phyloP scores from a whole-genome alignment of 2,888 invertebrate genomes.

The Agrotis ipsilon region DNA sequence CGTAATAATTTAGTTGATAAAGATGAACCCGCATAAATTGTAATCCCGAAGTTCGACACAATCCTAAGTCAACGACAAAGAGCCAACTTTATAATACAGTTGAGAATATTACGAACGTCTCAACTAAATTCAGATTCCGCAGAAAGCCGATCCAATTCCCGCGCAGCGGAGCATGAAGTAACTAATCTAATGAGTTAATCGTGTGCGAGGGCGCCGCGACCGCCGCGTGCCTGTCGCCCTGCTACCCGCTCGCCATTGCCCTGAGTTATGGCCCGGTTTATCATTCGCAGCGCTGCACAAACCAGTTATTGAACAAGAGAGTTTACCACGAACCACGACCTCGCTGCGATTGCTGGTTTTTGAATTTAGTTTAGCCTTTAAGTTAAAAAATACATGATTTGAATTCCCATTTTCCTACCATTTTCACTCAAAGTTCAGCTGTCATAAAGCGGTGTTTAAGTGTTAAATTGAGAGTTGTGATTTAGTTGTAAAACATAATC shows the following conservation, averaged over 20 bases:
- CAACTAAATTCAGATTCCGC: constrained; percentile 57
- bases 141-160: constrained; percentile 60
- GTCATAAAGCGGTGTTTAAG: not conserved
- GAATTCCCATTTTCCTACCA: not conserved
- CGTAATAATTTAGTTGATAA: not conserved
- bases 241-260: constrained; percentile 24
- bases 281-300: constrained; percentile 56
- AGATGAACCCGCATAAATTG: constrained; percentile 22
- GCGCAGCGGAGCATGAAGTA: constrained; percentile 56
- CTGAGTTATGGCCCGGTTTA: constrained; percentile 58
- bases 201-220: constrained; percentile 50
- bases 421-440: not conserved
- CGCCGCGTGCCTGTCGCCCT: constrained; percentile 28
- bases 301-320: constrained; percentile 58
- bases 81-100: constrained; percentile 30
- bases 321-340: constrained; percentile 31
- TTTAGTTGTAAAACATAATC: not conserved
- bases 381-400: constrained; percentile 6
- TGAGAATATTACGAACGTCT: constrained; percentile 44
- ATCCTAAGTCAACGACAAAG: constrained; percentile 21
- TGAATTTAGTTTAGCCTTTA: constrained; percentile 14
- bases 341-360: constrained; percentile 24
- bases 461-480: not conserved
- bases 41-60: constrained; percentile 19
- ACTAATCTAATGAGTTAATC: constrained; percentile 65